Conservation (phyloP, 2,113 vertebrate species). For the Merops nubicus region DNA sequence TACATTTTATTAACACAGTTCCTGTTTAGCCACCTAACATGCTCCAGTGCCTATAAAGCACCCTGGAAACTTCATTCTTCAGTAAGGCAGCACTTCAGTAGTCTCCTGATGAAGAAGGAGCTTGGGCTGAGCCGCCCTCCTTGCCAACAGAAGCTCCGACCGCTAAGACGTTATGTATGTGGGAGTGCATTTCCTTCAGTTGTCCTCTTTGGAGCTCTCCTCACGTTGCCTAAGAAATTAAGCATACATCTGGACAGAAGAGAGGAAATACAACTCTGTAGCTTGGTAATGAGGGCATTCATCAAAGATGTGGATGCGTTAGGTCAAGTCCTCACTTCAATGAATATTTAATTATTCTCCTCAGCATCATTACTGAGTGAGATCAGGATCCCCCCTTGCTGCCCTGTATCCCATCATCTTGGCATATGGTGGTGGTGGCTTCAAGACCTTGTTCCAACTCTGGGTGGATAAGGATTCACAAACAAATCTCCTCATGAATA, state of each 20-base stretch:
- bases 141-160: neutral
- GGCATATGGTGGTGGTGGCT: neutral
- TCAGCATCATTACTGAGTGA: neutral
- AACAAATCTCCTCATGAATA: neutral
- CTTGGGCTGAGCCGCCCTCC: neutral
- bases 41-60: neutral
- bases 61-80: neutral
- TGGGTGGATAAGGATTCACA: neutral
- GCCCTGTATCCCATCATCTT: neutral
- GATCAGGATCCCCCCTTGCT: neutral
- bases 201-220: neutral
- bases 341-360: constrained; percentile 23
- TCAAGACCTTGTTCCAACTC: neutral
- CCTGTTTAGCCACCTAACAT: neutral
- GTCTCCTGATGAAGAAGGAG: neutral
- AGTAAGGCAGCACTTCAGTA: accelerated
- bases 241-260: constrained; percentile 16
- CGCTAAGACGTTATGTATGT: neutral
- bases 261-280: constrained; percentile 22
- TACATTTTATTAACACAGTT: neutral
- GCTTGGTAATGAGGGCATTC: constrained; percentile 32
- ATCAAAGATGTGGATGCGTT: constrained; percentile 12
- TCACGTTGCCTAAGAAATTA: neutral
- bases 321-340: neutral
- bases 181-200: neutral